These are phyloP conservation scores for Dendropsophus ebraccatus DNA, from an alignment of 2,113 vertebrate genomes.

Conservation along the genomic window DNA sequence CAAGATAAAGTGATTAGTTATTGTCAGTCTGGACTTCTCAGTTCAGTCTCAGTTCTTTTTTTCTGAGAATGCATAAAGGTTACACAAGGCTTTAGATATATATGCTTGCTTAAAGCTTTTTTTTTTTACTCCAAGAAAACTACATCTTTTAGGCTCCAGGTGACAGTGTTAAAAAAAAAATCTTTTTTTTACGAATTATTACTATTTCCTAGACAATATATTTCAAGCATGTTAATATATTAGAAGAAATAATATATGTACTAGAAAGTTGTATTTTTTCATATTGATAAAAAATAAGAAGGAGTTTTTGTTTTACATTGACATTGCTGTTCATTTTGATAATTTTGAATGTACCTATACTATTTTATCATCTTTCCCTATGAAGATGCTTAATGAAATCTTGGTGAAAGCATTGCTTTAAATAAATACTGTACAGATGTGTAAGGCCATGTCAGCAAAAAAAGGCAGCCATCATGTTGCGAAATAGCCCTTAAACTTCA, in stretches of 20 bases:
- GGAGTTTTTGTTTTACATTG: no score
- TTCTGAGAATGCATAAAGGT: neutral
- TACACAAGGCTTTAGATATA: neutral
- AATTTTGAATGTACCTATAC: neutral
- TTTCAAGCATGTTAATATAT: neutral
- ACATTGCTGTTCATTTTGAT: neutral
- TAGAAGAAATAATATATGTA: neutral
- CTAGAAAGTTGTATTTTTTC: no score
- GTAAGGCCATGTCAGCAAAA: constrained; percentile 13
- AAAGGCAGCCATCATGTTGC: constrained; percentile 5
- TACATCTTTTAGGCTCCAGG: no score
- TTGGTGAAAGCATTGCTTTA: neutral
- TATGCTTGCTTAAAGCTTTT: no score
- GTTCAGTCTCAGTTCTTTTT: neutral
- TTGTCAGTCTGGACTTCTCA: neutral
- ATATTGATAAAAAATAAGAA: no score
- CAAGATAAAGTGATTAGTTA: constrained; percentile 17
- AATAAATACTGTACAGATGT: neutral
- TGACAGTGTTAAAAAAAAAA: no score
- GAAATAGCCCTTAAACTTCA: constrained; percentile 17
- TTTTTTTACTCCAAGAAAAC: no score
- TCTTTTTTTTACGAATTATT: neutral
- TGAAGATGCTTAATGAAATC: neutral
- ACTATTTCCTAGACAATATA: neutral
- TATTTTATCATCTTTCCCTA: neutral